Evolutionary conservation across 2,113 vertebrate species (phyloP).

Genomic region (Petromus typicus): DNA sequence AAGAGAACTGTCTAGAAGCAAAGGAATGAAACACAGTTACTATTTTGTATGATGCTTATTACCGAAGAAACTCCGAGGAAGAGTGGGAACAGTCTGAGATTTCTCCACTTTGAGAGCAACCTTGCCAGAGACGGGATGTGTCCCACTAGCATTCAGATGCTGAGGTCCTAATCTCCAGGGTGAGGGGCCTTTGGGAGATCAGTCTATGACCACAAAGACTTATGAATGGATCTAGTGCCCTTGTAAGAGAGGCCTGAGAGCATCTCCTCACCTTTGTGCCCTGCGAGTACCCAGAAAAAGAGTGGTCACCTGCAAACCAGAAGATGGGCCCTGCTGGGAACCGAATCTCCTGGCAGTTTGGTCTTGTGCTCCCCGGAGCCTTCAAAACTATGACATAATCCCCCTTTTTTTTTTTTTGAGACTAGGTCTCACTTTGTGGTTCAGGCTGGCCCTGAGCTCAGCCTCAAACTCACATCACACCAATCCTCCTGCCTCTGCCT

Average conservation of each 20-base stretch:
- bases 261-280: not conserved
- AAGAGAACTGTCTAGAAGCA: slow-evolving; percentile 22
- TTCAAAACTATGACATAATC: not conserved
- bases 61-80: not conserved
- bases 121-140: not conserved
- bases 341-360: not conserved
- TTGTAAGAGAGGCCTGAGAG: not conserved
- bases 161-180: not conserved
- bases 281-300: not conserved
- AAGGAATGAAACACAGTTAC: not conserved
- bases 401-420: not conserved
- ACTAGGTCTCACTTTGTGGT: too few species aligned
- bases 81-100: not conserved
- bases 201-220: not conserved
- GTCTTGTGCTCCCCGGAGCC: not conserved
- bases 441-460: too few species aligned
- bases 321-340: not conserved
- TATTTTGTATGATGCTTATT: not conserved
- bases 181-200: not conserved
- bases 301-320: not conserved
- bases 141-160: not conserved
- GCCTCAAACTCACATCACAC: too few species aligned
- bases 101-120: not conserved
- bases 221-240: not conserved
- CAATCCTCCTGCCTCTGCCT: too few species aligned